Conservation (phyloP, 2,888 invertebrate species). For the Gibbula magus region DNA sequence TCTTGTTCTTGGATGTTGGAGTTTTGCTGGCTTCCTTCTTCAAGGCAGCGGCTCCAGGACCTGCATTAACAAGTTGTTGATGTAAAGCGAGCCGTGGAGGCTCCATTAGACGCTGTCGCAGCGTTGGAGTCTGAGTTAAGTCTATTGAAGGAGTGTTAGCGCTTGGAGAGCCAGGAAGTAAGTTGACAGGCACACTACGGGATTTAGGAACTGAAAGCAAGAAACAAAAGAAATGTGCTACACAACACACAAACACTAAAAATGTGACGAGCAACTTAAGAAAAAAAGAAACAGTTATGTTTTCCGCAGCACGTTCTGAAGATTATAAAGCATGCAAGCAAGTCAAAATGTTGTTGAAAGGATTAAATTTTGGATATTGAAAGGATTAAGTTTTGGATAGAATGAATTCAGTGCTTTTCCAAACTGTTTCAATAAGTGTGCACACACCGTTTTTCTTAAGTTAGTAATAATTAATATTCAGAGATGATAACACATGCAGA, state of each 20-base stretch:
- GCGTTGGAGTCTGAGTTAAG: slow-evolving; percentile 60
- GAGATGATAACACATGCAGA: too few relatives aligned
- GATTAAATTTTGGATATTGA: too few relatives aligned
- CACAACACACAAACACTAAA: slow-evolving; percentile 32
- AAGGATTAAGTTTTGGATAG: too few relatives aligned
- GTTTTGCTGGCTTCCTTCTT: neutral
- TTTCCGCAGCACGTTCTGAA: neutral
- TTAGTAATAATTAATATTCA: too few relatives aligned
- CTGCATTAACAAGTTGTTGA: slow-evolving; percentile 47
- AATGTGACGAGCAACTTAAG: neutral
- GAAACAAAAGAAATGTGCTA: slow-evolving; percentile 48
- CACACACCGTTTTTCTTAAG: too few relatives aligned
- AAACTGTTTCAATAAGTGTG: too few relatives aligned
- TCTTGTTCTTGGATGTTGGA: neutral
- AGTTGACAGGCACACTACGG: slow-evolving; percentile 55
- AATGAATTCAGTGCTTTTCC: too few relatives aligned
- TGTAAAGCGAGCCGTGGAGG: slow-evolving; percentile 55
- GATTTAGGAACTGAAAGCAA: slow-evolving; percentile 66
- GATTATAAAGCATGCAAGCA: neutral
- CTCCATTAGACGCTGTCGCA: slow-evolving; percentile 65
- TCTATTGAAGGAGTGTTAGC: slow-evolving; percentile 40
- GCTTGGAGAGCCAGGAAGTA: slow-evolving; percentile 50
- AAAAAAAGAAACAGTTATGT: neutral
- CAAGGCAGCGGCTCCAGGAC: slow-evolving; percentile 37
- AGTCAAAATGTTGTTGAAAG: too few relatives aligned